Percentiles rank a stretch among this genome's conserved stretches.
These are phyloP conservation scores for Cardiocondyla obscurior DNA, from an alignment of 1,140 invertebrate species.

Conservation along the genomic window DNA sequence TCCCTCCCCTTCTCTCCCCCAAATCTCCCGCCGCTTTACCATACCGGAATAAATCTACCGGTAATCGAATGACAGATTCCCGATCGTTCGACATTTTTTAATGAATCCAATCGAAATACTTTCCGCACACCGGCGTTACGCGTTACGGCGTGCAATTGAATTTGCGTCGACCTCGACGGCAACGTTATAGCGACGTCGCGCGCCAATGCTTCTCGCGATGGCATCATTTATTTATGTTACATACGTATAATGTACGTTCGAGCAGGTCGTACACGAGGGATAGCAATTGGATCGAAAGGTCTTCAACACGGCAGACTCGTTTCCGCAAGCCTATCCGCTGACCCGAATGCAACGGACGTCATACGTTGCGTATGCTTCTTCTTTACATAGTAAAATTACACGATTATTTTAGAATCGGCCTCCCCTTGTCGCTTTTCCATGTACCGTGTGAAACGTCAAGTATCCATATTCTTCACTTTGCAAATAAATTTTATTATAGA, in stretches of 20 bases:
- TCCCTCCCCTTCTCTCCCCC: too few relatives aligned
- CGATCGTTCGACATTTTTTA: slow-evolving; percentile 63
- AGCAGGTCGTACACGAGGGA: slow-evolving; percentile 22
- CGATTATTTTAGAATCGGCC: slow-evolving; percentile 1
- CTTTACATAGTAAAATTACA: not conserved
- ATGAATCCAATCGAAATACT: slow-evolving; percentile 57
- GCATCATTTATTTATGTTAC: slow-evolving; percentile 47
- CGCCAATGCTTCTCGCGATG: slow-evolving; percentile 1
- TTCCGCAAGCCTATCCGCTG: slow-evolving; percentile 30
- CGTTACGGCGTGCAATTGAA: slow-evolving; percentile 25
- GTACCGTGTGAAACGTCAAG: not conserved
- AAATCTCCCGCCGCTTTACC: slow-evolving; percentile 4
- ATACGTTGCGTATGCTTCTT: not conserved
- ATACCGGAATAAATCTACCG: slow-evolving; percentile 45
- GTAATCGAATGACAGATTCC: slow-evolving; percentile 64
- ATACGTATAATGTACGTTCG: slow-evolving; percentile 38
- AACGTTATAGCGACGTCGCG: slow-evolving; percentile 5
- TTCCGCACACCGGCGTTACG: not conserved
- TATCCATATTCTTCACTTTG: not conserved
- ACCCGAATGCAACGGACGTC: slow-evolving; percentile 29
- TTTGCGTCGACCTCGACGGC: not conserved
- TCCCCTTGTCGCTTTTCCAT: not conserved
- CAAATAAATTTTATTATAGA: too few relatives aligned
- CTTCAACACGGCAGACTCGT: slow-evolving; percentile 50
- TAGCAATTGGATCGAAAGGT: slow-evolving; percentile 53